Percentiles rank a stretch among this genome's conserved stretches.
Conservation (phyloP, 2,113 vertebrate genomes). For the Coracopsis vasa region DNA sequence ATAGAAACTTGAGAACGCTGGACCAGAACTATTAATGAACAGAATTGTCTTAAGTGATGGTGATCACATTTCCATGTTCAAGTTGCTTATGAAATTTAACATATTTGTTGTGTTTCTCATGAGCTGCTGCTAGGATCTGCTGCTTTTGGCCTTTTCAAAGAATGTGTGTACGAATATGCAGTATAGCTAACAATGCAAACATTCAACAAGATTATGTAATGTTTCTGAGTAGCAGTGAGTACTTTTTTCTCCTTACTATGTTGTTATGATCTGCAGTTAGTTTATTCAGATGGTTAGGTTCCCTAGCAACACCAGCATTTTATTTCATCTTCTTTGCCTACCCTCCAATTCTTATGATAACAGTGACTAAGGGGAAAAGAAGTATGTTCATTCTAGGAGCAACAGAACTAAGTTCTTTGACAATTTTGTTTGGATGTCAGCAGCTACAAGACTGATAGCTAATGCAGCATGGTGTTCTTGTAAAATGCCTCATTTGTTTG, state of each 20-base stretch:
- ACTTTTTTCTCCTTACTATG: not conserved
- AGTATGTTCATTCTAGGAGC: not conserved
- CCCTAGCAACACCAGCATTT: not conserved
- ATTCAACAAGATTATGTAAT: not conserved
- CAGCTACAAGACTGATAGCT: not conserved
- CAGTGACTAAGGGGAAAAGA: not conserved
- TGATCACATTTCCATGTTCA: not conserved
- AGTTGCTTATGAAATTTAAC: not conserved
- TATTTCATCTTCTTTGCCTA: not conserved
- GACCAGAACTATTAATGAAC: not conserved
- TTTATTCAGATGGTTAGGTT: not conserved
- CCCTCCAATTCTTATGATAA: not conserved
- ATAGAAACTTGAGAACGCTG: not conserved
- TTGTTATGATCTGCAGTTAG: not conserved
- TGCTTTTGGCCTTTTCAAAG: not conserved
- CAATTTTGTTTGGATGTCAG: not conserved
- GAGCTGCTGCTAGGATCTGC: not conserved
- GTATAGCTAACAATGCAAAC: not conserved
- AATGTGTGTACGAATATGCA: not conserved
- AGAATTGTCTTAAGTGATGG: not conserved
- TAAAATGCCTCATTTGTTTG: not conserved
- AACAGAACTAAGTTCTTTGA: not conserved
- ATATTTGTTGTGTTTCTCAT: not conserved
- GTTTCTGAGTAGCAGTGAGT: not conserved
- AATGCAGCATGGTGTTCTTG: not conserved